A percentile compares a stretch with the other conserved stretches of the same genome.
phyloP scores from a whole-genome alignment of 1,140 invertebrate genomes.

The Dryas iulia region DNA sequence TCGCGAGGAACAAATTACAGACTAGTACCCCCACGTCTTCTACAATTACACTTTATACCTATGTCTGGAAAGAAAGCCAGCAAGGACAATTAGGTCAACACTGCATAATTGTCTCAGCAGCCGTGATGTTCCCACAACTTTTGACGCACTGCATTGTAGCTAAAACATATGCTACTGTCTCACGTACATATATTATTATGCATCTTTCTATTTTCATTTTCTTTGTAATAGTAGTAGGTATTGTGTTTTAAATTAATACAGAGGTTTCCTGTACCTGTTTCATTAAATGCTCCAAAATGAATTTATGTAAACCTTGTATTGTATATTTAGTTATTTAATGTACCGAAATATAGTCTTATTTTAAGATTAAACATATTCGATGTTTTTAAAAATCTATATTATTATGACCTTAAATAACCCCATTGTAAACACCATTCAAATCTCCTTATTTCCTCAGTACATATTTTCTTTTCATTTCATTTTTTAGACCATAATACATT shows the following conservation, averaged over 20 bases:
- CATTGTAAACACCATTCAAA: too few species aligned
- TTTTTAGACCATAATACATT: not conserved
- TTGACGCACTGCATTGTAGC: constrained; percentile 34
- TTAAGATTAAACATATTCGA: too few species aligned
- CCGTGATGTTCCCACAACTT: constrained; percentile 45
- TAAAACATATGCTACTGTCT: constrained; percentile 36
- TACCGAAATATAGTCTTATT: too few species aligned
- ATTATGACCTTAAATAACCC: too few species aligned
- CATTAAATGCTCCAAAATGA: too few species aligned
- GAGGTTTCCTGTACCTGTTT: too few species aligned
- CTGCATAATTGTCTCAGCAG: constrained; percentile 48
- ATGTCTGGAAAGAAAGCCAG: constrained; percentile 42
- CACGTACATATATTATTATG: constrained; percentile 34
- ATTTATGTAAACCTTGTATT: too few species aligned
- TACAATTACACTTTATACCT: constrained; percentile 49
- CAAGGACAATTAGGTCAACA: constrained; percentile 53
- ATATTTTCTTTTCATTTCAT: too few species aligned
- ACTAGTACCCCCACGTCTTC: constrained; percentile 40
- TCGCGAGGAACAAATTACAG: constrained; percentile 60
- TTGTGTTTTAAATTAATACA: too few species aligned
- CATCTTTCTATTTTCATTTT: not conserved
- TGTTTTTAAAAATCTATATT: too few species aligned
- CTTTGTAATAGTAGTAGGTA: not conserved
- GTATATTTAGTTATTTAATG: too few species aligned
- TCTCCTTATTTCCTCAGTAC: too few species aligned